Evolutionary conservation across 1,140 invertebrate genomes (phyloP), one percentile per base, ranked within the genome.

Genomic region (Drosophila bipectinata): DNA sequence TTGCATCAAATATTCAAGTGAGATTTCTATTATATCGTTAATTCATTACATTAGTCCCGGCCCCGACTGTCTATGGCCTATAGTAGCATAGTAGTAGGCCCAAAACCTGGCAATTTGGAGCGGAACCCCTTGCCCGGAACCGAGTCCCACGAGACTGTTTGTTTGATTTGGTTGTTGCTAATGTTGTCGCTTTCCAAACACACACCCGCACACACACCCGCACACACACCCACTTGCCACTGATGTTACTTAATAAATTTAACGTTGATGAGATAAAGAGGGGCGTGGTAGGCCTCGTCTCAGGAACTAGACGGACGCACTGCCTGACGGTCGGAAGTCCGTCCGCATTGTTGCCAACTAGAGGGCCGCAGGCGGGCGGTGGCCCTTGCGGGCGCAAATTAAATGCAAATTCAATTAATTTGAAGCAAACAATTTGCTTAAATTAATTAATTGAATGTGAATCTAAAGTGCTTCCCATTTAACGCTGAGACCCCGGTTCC

Each of bases 381-480:
- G 24, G 74, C 72, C 77, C 82, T 81, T 67, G 75, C 79, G 62
- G 82, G 82, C 82, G 72, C 79, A 89, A 88, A 87, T 90, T 90
- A 90, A 85, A 90, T 90, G 79, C 87, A 90, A 87, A 90, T 90
- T 90, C 87, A 88, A 88, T 88, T 88, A 88, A 88, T 88, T 88
- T 88, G 79, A 71, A 88, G 84, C 84, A 88, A 88, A 90, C 80
- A 87, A 85, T 90, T 90, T 90, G 87, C 87, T 90, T 90, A 82
- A 90, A 90, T 90, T 90, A 90, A 90, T 90, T 90, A 90, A 90
- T 90, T 90, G 87, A 88, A 88, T 88, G 71, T 80, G 84, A 79
- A 89, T 88, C 76, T 89, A 84, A 89, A 85, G 77, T 88, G 84
- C 80, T 84, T 87, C 75, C 83, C 87, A 83, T 87, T 87, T 77